A percentile compares a stretch with the other conserved stretches of the same genome.
These are phyloP conservation scores for Turnix velox DNA, from an alignment of 2,113 vertebrate genomes.

Conservation along the genomic window DNA sequence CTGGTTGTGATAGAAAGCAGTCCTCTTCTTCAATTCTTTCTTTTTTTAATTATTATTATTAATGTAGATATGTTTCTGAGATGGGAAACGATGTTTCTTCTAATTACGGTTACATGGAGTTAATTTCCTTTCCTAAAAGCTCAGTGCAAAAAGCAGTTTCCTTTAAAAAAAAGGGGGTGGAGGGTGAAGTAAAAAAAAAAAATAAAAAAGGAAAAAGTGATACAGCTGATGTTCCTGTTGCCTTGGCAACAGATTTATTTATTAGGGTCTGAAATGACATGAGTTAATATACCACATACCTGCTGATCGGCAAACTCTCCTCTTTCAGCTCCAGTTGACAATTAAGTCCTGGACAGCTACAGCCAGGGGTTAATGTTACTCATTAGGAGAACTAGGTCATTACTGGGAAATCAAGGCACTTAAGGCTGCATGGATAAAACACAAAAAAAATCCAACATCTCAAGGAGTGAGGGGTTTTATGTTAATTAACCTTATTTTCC, in stretches of 20 bases:
- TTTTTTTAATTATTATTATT: no score
- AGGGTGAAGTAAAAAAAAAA: not conserved
- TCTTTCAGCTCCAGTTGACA: slow-evolving; percentile 96
- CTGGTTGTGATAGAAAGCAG: slow-evolving; percentile 53
- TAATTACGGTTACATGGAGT: slow-evolving; percentile 84
- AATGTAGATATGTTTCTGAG: slow-evolving; percentile 73
- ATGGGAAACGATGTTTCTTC: slow-evolving; percentile 79
- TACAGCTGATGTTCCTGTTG: slow-evolving; percentile 77
- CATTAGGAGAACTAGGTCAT: slow-evolving; percentile 99
- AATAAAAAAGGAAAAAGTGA: slow-evolving; percentile 64
- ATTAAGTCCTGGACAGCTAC: slow-evolving; percentile 99
- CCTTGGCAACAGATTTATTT: slow-evolving; percentile 90
- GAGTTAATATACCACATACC: slow-evolving; percentile 92
- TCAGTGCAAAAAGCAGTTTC: slow-evolving; percentile 78
- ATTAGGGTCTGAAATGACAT: slow-evolving; percentile 87
- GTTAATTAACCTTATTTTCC: slow-evolving; percentile 99
- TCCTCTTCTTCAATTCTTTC: slow-evolving; percentile 56
- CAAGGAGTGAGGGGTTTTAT: slow-evolving; percentile 92
- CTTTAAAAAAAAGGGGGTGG: slow-evolving; percentile 24
- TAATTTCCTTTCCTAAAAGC: slow-evolving; percentile 78
- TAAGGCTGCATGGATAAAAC: slow-evolving; percentile 89
- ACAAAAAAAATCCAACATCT: slow-evolving; percentile 97
- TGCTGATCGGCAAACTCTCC: slow-evolving; percentile 88
- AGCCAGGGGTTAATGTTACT: slow-evolving; percentile 99
- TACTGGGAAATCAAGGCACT: slow-evolving; percentile 99